These are phyloP conservation scores for Vanessa tameamea DNA, from an alignment of 1,140 invertebrate genomes.

Conservation along the genomic window DNA sequence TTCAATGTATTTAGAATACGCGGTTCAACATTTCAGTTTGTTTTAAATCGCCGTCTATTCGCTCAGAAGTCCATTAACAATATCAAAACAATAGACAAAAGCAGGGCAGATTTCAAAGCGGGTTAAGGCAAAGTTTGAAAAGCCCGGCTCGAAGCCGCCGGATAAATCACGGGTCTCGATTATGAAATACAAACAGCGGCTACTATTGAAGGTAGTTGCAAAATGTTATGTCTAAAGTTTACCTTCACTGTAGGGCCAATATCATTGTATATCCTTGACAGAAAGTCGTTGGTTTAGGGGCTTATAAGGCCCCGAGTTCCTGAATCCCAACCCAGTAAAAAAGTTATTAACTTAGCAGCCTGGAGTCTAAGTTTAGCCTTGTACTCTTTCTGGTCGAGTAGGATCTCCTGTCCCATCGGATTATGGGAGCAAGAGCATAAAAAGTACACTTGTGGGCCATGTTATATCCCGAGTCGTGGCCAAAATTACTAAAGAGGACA, in stretches of 20 bases:
- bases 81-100: constrained; percentile 43
- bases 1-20: constrained; percentile 16
- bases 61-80: constrained; percentile 36
- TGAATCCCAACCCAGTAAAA: too few relatives aligned
- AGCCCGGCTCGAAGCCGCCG: constrained; percentile 27
- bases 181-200: constrained; percentile 50
- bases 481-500: too few relatives aligned
- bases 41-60: constrained; percentile 29
- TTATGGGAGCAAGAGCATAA: too few relatives aligned
- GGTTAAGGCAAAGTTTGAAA: constrained; percentile 41
- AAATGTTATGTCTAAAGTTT: constrained; percentile 2
- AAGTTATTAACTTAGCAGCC: too few relatives aligned
- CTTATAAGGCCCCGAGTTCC: too few relatives aligned
- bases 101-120: constrained; percentile 23
- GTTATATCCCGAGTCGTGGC: too few relatives aligned
- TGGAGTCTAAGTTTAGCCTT: too few relatives aligned
- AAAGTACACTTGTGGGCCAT: too few relatives aligned
- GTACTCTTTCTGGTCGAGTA: too few relatives aligned
- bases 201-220: constrained; percentile 18
- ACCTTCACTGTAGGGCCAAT: neutral
- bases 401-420: too few relatives aligned
- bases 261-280: too few relatives aligned
- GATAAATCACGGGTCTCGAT: constrained; percentile 55
- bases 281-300: too few relatives aligned
- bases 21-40: constrained; percentile 23